A percentile compares a stretch with the other conserved stretches of the same genome.
Conservation (phyloP, 1,140 invertebrate genomes). For the Zophobas atratus region DNA sequence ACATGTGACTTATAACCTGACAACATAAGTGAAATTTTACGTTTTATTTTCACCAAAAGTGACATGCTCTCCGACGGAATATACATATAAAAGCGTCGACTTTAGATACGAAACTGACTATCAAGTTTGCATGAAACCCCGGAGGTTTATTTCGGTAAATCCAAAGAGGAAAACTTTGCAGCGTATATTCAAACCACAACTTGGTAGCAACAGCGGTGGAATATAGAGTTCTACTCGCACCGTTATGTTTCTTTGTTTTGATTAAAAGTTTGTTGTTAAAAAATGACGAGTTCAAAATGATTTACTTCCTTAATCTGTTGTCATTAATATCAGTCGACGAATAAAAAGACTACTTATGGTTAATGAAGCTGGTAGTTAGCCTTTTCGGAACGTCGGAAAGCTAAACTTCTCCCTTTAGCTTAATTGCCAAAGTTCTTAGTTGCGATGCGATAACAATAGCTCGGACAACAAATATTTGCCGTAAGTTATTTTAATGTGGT, state of each 20-base stretch:
- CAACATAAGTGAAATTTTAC: conserved; percentile 48
- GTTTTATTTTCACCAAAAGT: conserved; percentile 41
- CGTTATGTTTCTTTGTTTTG: too few species aligned
- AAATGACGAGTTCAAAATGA: too few species aligned
- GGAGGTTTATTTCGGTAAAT: conserved; percentile 31
- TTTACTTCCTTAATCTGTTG: too few species aligned
- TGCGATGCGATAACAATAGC: neutral
- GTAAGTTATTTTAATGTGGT: neutral
- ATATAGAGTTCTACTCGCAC: too few species aligned
- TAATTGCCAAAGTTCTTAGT: neutral
- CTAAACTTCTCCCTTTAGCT: neutral
- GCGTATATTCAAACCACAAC: too few species aligned
- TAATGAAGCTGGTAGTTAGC: too few species aligned
- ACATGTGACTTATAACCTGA: conserved; percentile 45
- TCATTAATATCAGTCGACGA: too few species aligned
- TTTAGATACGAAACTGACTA: conserved; percentile 36
- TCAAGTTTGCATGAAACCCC: conserved; percentile 8
- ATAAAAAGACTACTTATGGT: too few species aligned
- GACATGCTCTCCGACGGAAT: conserved; percentile 41
- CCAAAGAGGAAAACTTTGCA: too few species aligned
- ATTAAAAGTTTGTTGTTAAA: too few species aligned
- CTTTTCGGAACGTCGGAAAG: too few species aligned
- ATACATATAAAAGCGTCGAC: conserved; percentile 38
- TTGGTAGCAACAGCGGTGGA: too few species aligned
- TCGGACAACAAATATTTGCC: neutral